These are phyloP conservation scores for Sinonovacula constricta DNA, from an alignment of 1,140 invertebrate species.

Conservation along the genomic window DNA sequence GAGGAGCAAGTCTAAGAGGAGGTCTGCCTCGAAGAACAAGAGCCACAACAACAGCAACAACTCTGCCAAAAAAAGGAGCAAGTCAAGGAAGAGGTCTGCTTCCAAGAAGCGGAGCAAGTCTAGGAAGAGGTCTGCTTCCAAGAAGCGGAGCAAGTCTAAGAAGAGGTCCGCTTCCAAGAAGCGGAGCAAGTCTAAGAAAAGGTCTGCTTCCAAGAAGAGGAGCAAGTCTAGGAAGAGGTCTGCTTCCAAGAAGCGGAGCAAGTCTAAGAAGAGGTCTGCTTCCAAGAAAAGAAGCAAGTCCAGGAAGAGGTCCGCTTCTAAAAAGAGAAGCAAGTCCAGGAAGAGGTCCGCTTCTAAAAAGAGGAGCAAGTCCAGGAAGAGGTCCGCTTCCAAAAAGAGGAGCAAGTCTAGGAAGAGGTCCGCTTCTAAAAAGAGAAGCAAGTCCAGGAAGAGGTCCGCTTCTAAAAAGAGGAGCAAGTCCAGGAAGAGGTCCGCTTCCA, in stretches of 20 bases:
- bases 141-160: background rate
- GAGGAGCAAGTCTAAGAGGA: slow-evolving; percentile 14
- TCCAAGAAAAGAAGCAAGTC: background rate
- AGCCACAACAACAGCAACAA: too few species aligned
- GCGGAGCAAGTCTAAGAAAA: slow-evolving; percentile 31
- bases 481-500: background rate
- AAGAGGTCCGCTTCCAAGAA: slow-evolving; percentile 23
- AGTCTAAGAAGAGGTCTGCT: slow-evolving; percentile 26
- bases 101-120: slow-evolving; percentile 18
- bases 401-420: slow-evolving; percentile 17
- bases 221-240: slow-evolving; percentile 21
- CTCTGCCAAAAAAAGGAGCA: too few species aligned
- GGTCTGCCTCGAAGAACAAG: too few species aligned
- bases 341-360: slow-evolving; percentile 22
- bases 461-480: slow-evolving; percentile 17
- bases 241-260: slow-evolving; percentile 37
- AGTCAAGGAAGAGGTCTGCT: slow-evolving; percentile 26
- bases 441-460: slow-evolving; percentile 20
- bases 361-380: slow-evolving; percentile 5
- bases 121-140: background rate
- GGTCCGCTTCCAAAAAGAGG: slow-evolving; percentile 20
- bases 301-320: slow-evolving; percentile 29
- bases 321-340: slow-evolving; percentile 27
- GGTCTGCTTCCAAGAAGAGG: slow-evolving; percentile 15
- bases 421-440: slow-evolving; percentile 18